These are phyloP conservation scores for Parotia lawesii DNA, from an alignment of 2,113 vertebrate species.

Conservation along the genomic window DNA sequence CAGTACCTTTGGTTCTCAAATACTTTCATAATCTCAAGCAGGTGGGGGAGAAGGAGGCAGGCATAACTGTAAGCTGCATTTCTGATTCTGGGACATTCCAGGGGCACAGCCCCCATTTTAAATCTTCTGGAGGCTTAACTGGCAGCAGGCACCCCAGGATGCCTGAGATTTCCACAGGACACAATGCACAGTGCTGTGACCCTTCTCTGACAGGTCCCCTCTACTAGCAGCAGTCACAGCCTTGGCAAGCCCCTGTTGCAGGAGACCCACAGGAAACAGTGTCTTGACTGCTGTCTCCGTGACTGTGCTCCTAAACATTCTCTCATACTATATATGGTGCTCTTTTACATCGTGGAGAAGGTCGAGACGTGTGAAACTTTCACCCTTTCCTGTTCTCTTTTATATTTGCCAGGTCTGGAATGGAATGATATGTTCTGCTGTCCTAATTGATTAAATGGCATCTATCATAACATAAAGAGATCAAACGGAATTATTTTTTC, in stretches of 20 bases:
- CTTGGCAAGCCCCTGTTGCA: background rate
- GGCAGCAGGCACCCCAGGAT: background rate
- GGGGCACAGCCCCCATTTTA: background rate
- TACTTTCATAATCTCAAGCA: background rate
- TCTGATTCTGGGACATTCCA: background rate
- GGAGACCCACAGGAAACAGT: background rate
- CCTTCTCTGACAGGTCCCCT: background rate
- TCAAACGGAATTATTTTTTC: conserved; percentile 16
- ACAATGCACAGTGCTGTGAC: background rate
- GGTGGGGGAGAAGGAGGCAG: background rate
- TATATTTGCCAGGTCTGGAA: background rate
- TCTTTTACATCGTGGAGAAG: background rate
- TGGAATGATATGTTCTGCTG: background rate
- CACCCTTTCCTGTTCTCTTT: background rate
- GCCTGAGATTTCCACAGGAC: background rate
- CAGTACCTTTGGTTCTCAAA: background rate
- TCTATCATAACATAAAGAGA: conserved; percentile 42
- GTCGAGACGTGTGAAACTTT: background rate
- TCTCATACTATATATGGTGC: background rate
- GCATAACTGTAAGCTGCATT: background rate
- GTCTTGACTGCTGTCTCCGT: background rate
- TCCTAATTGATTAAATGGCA: conserved; percentile 32
- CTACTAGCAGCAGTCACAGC: background rate
- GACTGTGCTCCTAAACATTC: background rate
- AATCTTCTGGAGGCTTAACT: background rate